These are phyloP conservation scores for Pachycephus smyrnensis DNA, from an alignment of 2,888 invertebrate genomes.

Conservation along the genomic window DNA sequence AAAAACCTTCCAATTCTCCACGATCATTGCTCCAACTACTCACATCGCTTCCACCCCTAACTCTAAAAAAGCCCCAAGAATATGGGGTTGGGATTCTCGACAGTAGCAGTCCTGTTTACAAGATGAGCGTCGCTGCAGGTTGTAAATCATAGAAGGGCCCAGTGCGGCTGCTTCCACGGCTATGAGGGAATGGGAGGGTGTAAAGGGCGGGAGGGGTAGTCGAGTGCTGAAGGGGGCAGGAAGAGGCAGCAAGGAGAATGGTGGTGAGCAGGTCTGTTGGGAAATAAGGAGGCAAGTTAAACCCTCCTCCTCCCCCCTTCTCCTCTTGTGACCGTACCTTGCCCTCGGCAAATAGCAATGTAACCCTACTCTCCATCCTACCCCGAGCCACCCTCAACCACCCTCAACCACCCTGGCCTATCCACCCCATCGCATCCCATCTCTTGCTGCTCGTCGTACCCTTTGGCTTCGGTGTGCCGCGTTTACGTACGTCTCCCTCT, in stretches of 20 bases:
- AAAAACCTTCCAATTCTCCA: neutral
- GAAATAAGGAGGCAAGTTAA: slow-evolving; percentile 66
- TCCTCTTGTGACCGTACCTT: slow-evolving; percentile 37
- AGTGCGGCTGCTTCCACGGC: slow-evolving; percentile 2
- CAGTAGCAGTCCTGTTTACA: slow-evolving; percentile 40
- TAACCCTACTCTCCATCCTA: slow-evolving; percentile 47
- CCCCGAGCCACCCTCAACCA: slow-evolving; percentile 24
- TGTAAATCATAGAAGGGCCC: slow-evolving; percentile 55
- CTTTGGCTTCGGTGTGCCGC: slow-evolving; percentile 28
- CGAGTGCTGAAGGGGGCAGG: slow-evolving; percentile 16
- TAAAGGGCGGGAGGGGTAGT: slow-evolving; percentile 38
- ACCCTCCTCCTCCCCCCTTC: slow-evolving; percentile 40
- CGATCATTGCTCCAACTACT: neutral
- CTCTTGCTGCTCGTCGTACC: slow-evolving; percentile 39
- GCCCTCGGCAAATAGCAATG: slow-evolving; percentile 59
- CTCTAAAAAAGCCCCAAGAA: neutral
- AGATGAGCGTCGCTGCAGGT: slow-evolving; percentile 56
- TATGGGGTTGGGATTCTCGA: neutral
- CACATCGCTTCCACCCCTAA: neutral
- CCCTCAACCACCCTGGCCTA: slow-evolving; percentile 31
- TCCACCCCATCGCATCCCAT: slow-evolving; percentile 28
- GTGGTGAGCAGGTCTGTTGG: slow-evolving; percentile 58
- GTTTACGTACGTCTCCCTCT: neutral
- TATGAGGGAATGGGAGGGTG: slow-evolving; percentile 13
- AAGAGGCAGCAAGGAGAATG: slow-evolving; percentile 38